Base-by-base conservation (phyloP, 2,113 vertebrate species). In the Apaloderma vittatum region DNA sequence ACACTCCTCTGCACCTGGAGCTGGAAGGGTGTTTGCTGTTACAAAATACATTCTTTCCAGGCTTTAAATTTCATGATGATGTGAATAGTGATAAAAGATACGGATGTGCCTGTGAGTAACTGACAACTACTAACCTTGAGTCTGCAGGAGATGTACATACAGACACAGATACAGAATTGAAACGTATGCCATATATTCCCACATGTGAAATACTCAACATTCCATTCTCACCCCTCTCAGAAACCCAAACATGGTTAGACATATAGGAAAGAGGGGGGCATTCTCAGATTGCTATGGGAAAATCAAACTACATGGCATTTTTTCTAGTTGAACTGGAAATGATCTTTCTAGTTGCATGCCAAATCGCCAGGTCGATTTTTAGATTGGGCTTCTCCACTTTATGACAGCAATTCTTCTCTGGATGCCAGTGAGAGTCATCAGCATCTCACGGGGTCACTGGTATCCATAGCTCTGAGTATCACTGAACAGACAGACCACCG, bases 21-120 rank as follows among this genome's bases (percentile, higher is more conserved):
- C 59, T 90, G 91, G 68, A 93, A 86, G 59, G 61, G 67, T 89
- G 34, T 62, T 93, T 43, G 67, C 85, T 92, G 48, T 76, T 82
- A 75, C 58, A 87, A 90, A 34, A 93, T 34, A 51, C 54, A 70
- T 96, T 96, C 77, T 90, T 93, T 74, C 52, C 67, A 92, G 93
- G 86, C 79, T 95, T 96, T 92, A 88, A 88, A 95, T 96, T 91
- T 89, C 86, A 95, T 67, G 49, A 90, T 67, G 46, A 91, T 80
- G 45, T 68, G 48, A 80, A 51, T 58, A 91, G 76, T 72, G 85
- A 94, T 94, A 94, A 96, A 97, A 97, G 57, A 49, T 62, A 86
- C 37, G 34, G 92, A 75, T 48, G 51, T 84, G 71, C 75, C 91
- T 93, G 71, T 87, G 84, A 87, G 67, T 40, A 75, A 62, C 34